Percentiles rank a stretch among this genome's conserved stretches.
Conservation (phyloP, 2,113 vertebrate genomes). For the Sturnus vulgaris region DNA sequence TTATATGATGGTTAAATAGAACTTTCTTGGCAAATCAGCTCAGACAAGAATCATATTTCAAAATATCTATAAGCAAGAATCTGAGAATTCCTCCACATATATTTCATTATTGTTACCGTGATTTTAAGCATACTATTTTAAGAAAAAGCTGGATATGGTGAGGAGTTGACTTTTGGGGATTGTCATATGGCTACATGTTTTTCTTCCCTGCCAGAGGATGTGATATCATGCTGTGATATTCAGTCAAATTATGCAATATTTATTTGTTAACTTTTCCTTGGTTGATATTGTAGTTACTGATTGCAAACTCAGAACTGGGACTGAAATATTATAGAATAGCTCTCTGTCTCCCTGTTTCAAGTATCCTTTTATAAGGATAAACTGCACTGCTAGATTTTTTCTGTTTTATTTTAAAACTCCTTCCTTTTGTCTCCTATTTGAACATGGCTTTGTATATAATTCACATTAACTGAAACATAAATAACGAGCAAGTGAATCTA, state of each 20-base stretch:
- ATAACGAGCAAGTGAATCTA: neutral
- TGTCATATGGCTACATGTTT: neutral
- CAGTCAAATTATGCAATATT: neutral
- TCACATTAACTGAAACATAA: neutral
- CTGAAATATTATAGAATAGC: neutral
- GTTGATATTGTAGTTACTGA: neutral
- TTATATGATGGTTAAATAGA: neutral
- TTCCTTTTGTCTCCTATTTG: neutral
- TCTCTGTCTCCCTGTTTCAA: neutral
- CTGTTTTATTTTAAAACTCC: neutral
- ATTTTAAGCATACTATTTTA: neutral
- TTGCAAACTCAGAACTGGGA: neutral
- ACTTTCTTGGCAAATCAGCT: neutral
- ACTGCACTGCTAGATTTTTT: neutral
- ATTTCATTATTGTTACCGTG: neutral
- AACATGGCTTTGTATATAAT: neutral
- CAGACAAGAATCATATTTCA: neutral
- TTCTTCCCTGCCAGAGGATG: neutral
- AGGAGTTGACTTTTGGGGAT: neutral
- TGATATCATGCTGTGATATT: neutral
- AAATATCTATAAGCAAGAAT: neutral
- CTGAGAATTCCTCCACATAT: neutral
- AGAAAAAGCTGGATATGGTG: neutral
- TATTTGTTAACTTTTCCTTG: neutral
- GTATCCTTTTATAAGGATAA: neutral